Base-by-base conservation (phyloP, 2,888 invertebrate species). In the Alloplasta piceator region DNA sequence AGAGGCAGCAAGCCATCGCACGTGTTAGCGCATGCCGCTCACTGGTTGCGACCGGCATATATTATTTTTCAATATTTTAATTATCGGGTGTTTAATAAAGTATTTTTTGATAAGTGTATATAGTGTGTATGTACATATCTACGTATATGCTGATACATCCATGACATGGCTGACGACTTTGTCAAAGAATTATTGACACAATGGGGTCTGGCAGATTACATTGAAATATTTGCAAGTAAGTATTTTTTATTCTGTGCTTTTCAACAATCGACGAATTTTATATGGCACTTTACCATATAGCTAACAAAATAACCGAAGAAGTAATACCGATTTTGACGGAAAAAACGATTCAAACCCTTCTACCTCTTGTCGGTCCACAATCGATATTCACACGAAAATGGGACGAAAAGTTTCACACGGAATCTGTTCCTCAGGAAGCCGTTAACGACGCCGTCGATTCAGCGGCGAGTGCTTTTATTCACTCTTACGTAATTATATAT, bases 191-290 rank as follows among this genome's bases (percentile, higher is more conserved):
- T 56, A 56, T 56, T 56, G 36, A 56, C 56, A 10, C 36, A 36
- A 56, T 26, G 56, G 56, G 36, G 36, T 36, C 36, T 56, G 56
- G 56, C 56, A 10, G 56, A 56, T 36, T 56, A 56, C 56, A 56
- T 56, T 10, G 56, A 56, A 56, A 56, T 56, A 56, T 56, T 56
- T 26, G 56, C 56, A 36, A 56, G 56, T 56, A 36, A 56, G 56
- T 36, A 56, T 56, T 56, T 56, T 26, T 26, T 36, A 26, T 26
- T 26, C 10, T 5, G 14, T 26, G 10, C 10, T 36, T 36, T 56
- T 56, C 10, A 9, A 56, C 4, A 56, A 4, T 9, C 56, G 9
- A 36, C 6, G 10, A 36, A 56, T 26, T 56, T 56, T 56, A 56
- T 26, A 26, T 26, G 26, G 26, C 26, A 26, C 26, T 26, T 26